These are phyloP conservation scores for Orussus abietinus DNA, from an alignment of 1,140 invertebrate species.

Conservation along the genomic window DNA sequence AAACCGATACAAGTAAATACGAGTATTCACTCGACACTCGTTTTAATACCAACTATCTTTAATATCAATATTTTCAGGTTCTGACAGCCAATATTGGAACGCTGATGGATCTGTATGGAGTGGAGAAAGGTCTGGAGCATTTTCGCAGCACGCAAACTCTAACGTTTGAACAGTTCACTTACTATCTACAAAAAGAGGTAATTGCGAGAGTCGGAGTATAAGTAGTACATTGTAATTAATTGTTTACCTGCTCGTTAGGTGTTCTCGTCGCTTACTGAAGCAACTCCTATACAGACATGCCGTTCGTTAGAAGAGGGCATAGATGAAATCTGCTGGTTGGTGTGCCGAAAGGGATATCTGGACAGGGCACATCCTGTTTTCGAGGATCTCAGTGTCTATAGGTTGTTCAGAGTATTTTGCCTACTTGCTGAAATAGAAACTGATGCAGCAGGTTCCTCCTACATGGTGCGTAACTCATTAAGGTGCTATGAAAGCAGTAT, in stretches of 20 bases:
- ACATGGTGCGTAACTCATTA: conserved; percentile 21
- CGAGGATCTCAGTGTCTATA: conserved; percentile 63
- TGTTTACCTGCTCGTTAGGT: no score
- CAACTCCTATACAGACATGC: conserved; percentile 32
- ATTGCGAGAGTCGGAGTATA: no score
- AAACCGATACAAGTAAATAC: no score
- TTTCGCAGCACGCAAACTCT: conserved; percentile 64
- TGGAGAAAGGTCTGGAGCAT: conserved; percentile 74
- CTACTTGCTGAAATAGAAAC: conserved; percentile 66
- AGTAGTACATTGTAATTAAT: neutral
- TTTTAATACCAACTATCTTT: conserved; percentile 3
- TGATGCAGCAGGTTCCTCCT: conserved; percentile 36
- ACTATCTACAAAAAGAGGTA: conserved; percentile 72
- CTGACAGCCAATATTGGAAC: conserved; percentile 70
- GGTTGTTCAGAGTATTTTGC: conserved; percentile 76
- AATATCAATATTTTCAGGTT: conserved; percentile 55
- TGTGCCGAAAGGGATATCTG: conserved; percentile 65
- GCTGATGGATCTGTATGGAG: conserved; percentile 66
- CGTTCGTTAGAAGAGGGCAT: conserved; percentile 39
- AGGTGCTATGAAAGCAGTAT: no score
- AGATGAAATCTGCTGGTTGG: conserved; percentile 72
- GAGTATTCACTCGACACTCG: neutral
- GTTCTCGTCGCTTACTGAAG: conserved; percentile 40
- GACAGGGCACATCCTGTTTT: conserved; percentile 58
- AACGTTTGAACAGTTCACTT: conserved; percentile 69